Percentiles rank a stretch among this genome's conserved stretches.
Conservation (phyloP, 2,113 vertebrate species). For the Beaufortia kweichowensis region DNA sequence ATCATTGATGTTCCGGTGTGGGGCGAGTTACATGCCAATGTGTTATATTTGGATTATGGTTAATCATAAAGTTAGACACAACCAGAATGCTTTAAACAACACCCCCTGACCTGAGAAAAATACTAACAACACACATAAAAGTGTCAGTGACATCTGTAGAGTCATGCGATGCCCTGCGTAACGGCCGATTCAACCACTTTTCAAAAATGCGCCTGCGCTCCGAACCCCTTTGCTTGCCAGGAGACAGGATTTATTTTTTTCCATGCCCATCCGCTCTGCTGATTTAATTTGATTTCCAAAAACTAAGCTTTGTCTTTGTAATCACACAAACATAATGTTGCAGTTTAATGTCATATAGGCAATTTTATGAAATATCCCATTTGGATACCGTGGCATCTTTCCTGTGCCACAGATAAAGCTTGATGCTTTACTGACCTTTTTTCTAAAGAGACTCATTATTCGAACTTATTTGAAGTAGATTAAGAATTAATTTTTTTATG, state of each 20-base stretch:
- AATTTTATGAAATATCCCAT: not conserved
- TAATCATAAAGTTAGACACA: not conserved
- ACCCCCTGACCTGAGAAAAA: conserved; percentile 6
- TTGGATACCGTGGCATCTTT: not conserved
- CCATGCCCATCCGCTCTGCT: not conserved
- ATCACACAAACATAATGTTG: conserved; percentile 18
- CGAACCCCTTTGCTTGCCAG: not conserved
- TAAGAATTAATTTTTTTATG: not conserved
- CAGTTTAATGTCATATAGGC: conserved; percentile 10
- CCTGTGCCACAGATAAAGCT: not conserved
- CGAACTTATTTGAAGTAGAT: not conserved
- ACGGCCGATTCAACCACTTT: not conserved
- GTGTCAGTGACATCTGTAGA: conserved; percentile 16
- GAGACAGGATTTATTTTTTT: conserved; percentile 18
- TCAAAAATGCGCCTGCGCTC: not conserved
- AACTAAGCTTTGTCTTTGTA: conserved; percentile 17
- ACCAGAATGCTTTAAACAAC: not conserved
- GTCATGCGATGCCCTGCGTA: not conserved
- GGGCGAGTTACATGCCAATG: no score
- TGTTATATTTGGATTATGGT: not conserved
- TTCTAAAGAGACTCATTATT: conserved; percentile 5
- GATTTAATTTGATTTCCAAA: not conserved
- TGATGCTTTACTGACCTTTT: not conserved
- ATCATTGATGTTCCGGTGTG: no score
- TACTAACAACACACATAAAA: not conserved